Percentiles rank a stretch among this genome's conserved stretches.
Evolutionary conservation across 2,888 invertebrate genomes (phyloP).

Genomic region (Nebria brevicollis): DNA sequence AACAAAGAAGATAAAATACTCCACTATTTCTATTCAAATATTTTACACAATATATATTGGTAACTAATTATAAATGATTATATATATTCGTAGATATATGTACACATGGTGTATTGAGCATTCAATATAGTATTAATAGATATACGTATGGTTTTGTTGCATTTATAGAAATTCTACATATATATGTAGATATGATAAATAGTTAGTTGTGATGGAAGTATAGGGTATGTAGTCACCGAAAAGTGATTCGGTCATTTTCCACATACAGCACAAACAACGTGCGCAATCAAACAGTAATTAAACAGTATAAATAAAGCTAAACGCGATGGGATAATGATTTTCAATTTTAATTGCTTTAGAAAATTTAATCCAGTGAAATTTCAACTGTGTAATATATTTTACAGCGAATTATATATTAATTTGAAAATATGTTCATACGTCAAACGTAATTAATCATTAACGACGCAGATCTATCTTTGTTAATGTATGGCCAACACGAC

Average conservation of each 20-base stretch:
- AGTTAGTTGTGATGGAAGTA: not conserved
- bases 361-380: constrained; percentile 46
- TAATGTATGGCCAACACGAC: constrained; percentile 22
- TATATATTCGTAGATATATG: too few species aligned
- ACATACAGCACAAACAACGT: constrained; percentile 31
- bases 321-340: constrained; percentile 45
- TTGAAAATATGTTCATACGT: constrained; percentile 43
- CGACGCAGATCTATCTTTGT: constrained; percentile 32
- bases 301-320: constrained; percentile 47
- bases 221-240: constrained; percentile 14
- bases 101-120: not conserved
- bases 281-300: constrained; percentile 45
- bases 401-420: constrained; percentile 44
- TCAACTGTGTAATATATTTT: constrained; percentile 45
- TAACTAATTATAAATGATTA: not conserved
- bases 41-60: not conserved
- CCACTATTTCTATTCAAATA: not conserved
- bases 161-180: not conserved
- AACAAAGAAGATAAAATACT: not conserved
- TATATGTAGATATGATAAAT: not conserved
- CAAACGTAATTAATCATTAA: constrained; percentile 45
- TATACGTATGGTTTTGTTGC: too few species aligned
- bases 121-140: not conserved
- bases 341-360: constrained; percentile 47
- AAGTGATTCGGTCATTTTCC: constrained; percentile 38